Evolutionary conservation across 2,888 invertebrate genomes (phyloP).

Genomic region (Nemotelus pantherinus): DNA sequence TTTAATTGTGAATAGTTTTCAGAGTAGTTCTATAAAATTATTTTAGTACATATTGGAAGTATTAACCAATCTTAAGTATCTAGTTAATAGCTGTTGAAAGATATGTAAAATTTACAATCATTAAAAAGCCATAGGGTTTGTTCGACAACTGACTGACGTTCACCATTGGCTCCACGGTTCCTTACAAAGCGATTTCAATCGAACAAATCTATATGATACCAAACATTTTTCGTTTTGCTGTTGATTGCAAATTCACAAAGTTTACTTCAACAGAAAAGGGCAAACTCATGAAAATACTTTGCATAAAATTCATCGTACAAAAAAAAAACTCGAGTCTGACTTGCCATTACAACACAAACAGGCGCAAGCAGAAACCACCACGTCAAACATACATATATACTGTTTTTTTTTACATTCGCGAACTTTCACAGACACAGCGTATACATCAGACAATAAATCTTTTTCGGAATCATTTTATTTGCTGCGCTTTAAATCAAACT

Average conservation of each 20-base stretch:
- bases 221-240: not conserved
- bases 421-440: slow-evolving; percentile 44
- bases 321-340: not conserved
- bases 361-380: slow-evolving; percentile 24
- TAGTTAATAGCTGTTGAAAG: too few relatives aligned
- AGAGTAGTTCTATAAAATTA: too few relatives aligned
- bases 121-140: too few relatives aligned
- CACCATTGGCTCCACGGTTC: too few relatives aligned
- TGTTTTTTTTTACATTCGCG: slow-evolving; percentile 44
- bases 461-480: slow-evolving; percentile 49
- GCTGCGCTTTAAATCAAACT: slow-evolving; percentile 51
- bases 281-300: slow-evolving; percentile 24
- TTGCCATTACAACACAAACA: slow-evolving; percentile 25
- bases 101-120: too few relatives aligned
- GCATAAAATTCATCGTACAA: slow-evolving; percentile 14
- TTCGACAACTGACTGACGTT: too few relatives aligned
- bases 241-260: slow-evolving; percentile 22
- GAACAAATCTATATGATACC: too few relatives aligned
- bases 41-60: too few relatives aligned
- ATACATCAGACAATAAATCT: slow-evolving; percentile 49
- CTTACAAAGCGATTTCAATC: too few relatives aligned
- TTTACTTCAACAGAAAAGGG: not conserved
- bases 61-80: too few relatives aligned
- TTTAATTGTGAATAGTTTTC: too few relatives aligned
- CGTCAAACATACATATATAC: not conserved